Evolutionary conservation across 37 sponge, comb jelly and placozoan species (phyloP).

Genomic region (Corticium candelabrum): DNA sequence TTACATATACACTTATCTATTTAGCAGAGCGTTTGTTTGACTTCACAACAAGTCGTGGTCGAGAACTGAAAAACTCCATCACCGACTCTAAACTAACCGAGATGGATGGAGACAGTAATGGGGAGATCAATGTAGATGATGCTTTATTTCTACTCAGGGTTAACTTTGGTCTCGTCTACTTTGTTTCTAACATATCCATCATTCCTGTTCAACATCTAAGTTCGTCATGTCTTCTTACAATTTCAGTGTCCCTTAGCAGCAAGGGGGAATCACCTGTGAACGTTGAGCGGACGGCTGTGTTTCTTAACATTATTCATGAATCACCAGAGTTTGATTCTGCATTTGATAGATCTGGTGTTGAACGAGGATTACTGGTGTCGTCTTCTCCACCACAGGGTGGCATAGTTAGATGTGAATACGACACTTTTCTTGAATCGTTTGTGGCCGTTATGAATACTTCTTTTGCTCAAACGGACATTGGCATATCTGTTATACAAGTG

Average conservation of each 20-base stretch:
- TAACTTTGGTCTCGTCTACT: constrained; percentile 21
- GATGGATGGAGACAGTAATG: constrained; percentile 42
- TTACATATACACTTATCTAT: constrained; percentile 38
- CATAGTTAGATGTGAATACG: background rate
- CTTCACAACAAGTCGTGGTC: constrained; percentile 21
- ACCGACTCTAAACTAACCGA: background rate
- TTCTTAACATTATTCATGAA: background rate
- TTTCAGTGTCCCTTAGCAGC: constrained; percentile 18
- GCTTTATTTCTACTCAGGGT: constrained; percentile 40
- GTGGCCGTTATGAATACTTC: constrained; percentile 9
- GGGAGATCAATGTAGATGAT: constrained; percentile 36
- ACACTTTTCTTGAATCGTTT: background rate
- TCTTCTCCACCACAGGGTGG: background rate
- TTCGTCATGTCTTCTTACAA: constrained; percentile 37
- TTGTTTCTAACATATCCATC: constrained; percentile 28
- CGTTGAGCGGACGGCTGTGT: background rate
- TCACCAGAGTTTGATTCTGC: background rate
- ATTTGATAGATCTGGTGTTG: background rate
- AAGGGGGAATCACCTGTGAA: background rate
- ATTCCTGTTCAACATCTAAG: constrained; percentile 28
- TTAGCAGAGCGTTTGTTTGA: constrained; percentile 24
- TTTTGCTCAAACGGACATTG: constrained; percentile 24
- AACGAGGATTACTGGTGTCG: background rate
- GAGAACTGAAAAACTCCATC: background rate
- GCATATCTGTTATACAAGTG: constrained; percentile 31